Evolutionary conservation across 2,797 vertebrate genomes (phyloP), one percentile per base, ranked within the genome.

Genomic region (Hypotaenidia philippensis): DNA sequence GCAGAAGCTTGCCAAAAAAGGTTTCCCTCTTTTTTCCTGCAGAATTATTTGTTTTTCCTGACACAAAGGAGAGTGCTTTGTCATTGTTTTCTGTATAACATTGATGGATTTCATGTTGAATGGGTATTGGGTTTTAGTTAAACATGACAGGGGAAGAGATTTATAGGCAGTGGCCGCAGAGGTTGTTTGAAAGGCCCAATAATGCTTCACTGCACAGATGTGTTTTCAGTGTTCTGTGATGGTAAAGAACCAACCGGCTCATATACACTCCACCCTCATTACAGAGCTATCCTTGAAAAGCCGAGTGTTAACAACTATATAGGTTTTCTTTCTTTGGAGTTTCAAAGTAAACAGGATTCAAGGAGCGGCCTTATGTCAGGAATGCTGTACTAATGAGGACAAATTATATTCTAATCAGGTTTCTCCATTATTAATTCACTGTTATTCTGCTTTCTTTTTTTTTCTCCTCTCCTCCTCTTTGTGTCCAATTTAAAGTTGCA

Each of bases 101-200:
- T 97, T 99, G 99, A 99, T 98, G 98, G 98, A 99, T 99, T 99
- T 98, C 98, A 98, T 98, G 98, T 98, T 98, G 98, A 99, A 99
- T 99, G 98, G 98, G 98, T 98, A 98, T 99, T 99, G 98, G 98
- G 98, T 99, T 99, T 99, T 99, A 98, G 98, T 99, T 98, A 98
- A 98, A 98, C 97, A 97, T 97, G 97, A 98, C 98, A 98, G 97
- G 87, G 97, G 94, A 96, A 95, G 98, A 99, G 98, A 99, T 99
- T 98, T 99, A 99, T 99, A 98, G 98, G 98, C 97, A 94, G 96
- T 89, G 95, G 95, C 98, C 97, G 97, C 97, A 97, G 98, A 98
- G 98, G 93, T 96, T 98, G 98, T 98, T 98, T 97, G 91, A 98
- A 98, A 98, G 98, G 98, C 97, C 98, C 97, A 98, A 98, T 98